Evolutionary conservation across 2,113 vertebrate genomes (phyloP), one percentile per base, ranked within the genome.

Genomic region (Ramphastos sulfuratus): DNA sequence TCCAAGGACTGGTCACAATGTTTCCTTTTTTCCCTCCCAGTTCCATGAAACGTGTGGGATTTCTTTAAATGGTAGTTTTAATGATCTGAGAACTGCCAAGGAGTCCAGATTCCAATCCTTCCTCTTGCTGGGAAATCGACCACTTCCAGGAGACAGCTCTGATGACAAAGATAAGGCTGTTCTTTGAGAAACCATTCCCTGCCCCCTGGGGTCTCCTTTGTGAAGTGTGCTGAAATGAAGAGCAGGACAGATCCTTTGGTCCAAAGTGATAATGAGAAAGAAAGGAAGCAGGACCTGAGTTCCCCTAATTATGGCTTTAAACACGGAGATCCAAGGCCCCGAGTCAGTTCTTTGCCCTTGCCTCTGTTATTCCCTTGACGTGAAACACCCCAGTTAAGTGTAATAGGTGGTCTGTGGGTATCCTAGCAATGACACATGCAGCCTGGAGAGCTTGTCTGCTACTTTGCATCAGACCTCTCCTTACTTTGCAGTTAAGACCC

Each of bases 171-270:
- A 96, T 78, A 91, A 93, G 66, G 63, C 90, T 92, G 69, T 86
- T 92, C 60, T 95, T 70, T 95, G 24, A 94, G 83, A 86, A 83
- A 63, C 85, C 76, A 67, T 81, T 69, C 86, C 67, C 50, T 84
- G 83, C 92, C 83, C 89, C 95, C 95, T 75, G 94, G 87, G 92
- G 72, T 93, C 66, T 95, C 46, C 69, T 88, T 74, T 96, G 85
- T 96, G 95, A 93, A 93, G 88, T 96, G 65, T 88, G 93, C 61
- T 23, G 65, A 93, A 96, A 93, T 82, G 88, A 93, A 88, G 83
- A 94, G 88, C 86, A 96, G 90, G 88, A 92, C 28, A 30, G 65
- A 88, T 81, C 70, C 92, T 96, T 96, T 96, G 95, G 95, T 96
- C 70, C 83, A 96, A 96, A 96, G 95, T 19, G 82, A 65, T 65